Evolutionary conservation across 2,797 vertebrate species (phyloP).

Genomic region (Apodemus agrarius): DNA sequence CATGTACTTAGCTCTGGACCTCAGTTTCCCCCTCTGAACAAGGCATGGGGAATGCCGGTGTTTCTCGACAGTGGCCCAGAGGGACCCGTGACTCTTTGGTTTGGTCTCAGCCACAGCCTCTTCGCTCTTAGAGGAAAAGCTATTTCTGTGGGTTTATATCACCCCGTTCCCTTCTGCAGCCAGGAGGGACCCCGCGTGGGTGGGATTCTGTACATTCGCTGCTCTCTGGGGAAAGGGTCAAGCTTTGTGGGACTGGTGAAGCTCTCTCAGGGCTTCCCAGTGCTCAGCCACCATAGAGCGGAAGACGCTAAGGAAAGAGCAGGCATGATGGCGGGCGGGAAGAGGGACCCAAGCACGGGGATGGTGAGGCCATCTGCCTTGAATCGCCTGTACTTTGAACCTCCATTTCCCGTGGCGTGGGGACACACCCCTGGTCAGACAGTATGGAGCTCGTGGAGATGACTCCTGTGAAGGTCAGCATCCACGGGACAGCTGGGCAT

Average conservation of each 20-base stretch:
- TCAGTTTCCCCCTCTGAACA: not conserved
- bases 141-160: not conserved
- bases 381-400: not conserved
- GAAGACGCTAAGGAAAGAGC: not conserved
- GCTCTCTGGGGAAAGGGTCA: not conserved
- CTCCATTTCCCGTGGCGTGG: not conserved
- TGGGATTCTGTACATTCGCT: too few relatives aligned
- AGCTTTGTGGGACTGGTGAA: not conserved
- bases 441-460: not conserved
- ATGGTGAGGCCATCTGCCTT: not conserved
- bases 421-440: not conserved
- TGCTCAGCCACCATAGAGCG: not conserved
- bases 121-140: not conserved
- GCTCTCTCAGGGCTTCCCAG: not conserved
- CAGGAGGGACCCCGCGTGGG: accelerated
- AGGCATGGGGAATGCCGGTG: not conserved
- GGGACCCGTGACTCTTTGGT: not conserved
- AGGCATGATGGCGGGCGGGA: not conserved
- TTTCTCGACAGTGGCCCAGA: not conserved
- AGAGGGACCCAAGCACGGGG: not conserved
- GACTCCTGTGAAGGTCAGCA: not conserved
- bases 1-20: not conserved
- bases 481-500: not conserved
- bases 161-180: not conserved
- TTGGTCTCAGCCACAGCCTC: not conserved